phyloP scores from a whole-genome alignment of 2,797 vertebrate genomes.

The Acanthurus leucopareius region DNA sequence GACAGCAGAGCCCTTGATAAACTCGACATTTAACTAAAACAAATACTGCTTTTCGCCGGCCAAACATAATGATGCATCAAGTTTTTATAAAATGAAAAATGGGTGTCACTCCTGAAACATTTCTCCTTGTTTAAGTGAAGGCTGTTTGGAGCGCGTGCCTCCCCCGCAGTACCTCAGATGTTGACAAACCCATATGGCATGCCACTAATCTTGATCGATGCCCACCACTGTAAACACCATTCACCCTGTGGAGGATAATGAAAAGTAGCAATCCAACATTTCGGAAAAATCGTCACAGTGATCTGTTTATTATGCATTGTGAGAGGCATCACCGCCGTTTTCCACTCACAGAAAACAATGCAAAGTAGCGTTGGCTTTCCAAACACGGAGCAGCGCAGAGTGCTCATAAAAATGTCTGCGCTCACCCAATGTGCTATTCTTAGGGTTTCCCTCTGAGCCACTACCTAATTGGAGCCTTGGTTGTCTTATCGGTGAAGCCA shows the following conservation, averaged over 20 bases:
- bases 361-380: slow-evolving; percentile 55
- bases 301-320: slow-evolving; percentile 66
- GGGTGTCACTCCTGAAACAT: slow-evolving; percentile 37
- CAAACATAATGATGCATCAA: slow-evolving; percentile 45
- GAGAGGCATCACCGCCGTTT: slow-evolving; percentile 44
- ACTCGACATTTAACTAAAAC: slow-evolving; percentile 50
- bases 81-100: slow-evolving; percentile 51
- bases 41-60: slow-evolving; percentile 40
- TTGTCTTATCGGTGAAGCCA: slow-evolving; percentile 56
- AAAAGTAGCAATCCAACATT: slow-evolving; percentile 65
- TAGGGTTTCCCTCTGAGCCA: slow-evolving; percentile 74
- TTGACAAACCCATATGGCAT: slow-evolving; percentile 74
- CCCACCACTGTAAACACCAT: slow-evolving; percentile 51
- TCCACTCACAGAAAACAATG: slow-evolving; percentile 39
- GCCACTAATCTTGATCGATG: slow-evolving; percentile 76
- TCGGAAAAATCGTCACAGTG: slow-evolving; percentile 61
- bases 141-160: slow-evolving; percentile 53
- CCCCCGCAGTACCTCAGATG: slow-evolving; percentile 62
- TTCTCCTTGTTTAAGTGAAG: slow-evolving; percentile 59
- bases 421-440: slow-evolving; percentile 70
- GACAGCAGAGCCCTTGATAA: slow-evolving; percentile 40
- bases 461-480: slow-evolving; percentile 74
- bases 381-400: slow-evolving; percentile 45
- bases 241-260: slow-evolving; percentile 61
- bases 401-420: slow-evolving; percentile 61